Conservation (phyloP, 2,888 invertebrate genomes). For the Sinhomidia bicolor region DNA sequence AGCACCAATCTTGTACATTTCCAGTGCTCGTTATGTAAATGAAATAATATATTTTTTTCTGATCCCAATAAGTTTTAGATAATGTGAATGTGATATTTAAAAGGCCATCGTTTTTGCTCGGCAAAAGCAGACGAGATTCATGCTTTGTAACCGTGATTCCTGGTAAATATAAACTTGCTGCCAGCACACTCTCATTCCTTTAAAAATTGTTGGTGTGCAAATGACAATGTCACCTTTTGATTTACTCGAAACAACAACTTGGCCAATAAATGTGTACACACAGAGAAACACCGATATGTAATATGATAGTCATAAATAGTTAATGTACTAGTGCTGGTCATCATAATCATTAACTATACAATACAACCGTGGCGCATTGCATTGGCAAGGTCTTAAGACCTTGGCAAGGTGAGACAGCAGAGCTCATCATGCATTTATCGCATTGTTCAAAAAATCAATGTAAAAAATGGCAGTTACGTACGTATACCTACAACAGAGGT, state of each 20-base stretch:
- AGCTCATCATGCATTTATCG: constrained; percentile 35
- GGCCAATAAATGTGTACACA: not conserved
- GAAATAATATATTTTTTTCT: not conserved
- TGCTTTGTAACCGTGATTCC: not conserved
- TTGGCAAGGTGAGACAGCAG: constrained; percentile 70
- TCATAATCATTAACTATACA: too few relatives aligned
- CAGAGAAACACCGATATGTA: not conserved
- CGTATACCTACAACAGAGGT: too few relatives aligned
- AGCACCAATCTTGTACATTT: not conserved
- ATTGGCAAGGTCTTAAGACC: constrained; percentile 51
- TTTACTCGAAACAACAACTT: not conserved
- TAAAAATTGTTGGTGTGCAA: not conserved
- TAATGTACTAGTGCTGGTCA: not conserved
- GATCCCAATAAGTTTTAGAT: not conserved
- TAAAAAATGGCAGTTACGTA: constrained; percentile 21
- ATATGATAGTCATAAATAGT: too few relatives aligned
- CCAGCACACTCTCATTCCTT: not conserved
- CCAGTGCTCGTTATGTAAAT: not conserved
- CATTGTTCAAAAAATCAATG: constrained; percentile 60
- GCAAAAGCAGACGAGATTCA: too few relatives aligned
- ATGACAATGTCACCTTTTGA: constrained; percentile 31
- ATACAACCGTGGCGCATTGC: too few relatives aligned
- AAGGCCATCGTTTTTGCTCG: too few relatives aligned
- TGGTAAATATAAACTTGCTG: not conserved
- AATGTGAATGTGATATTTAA: not conserved